Base-by-base conservation (phyloP, 2,797 vertebrate genomes). In the Lycodopsis pacificus region DNA sequence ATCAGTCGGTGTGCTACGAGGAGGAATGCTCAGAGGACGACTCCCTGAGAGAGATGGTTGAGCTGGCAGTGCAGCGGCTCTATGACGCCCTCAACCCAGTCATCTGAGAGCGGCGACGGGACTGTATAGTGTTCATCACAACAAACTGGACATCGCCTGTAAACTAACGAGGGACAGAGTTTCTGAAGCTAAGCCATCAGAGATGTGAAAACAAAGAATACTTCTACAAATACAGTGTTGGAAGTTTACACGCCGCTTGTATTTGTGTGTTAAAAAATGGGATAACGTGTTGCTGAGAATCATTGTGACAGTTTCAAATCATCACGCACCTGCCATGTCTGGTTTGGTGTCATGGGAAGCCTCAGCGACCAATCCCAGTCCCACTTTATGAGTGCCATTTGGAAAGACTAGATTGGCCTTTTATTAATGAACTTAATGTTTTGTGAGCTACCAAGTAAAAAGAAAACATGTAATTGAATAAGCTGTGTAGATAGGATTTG, bases 1-100 rank as follows among this genome's bases (percentile, higher is more conserved):
- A 58, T 4, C 77, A 98, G 97, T 89, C 93, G 0, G 97, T 96
- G 53, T 95, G 96, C 64, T 96, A 93, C 13, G 97, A 97, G 82
- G 96, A 97, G 10, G 97, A 97, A 9, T 90, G 92, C 0, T 93
- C 96, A 2, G 97, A 98, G 2, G 97, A 98, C 0, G 97, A 98
- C 76, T 96, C 96, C 1, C 96, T 98, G 71, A 96, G 96, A 34
- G 97, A 98, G 88, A 96, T 97, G 96, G 96, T 98, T 80, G 97
- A 97, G 27, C 87, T 97, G 88, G 96, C 97, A 0, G 96, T 97
- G 5, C 97, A 97, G 88, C 93, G 97, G 69, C 96, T 98, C 32
- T 97, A 97, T 3, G 97, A 97, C 38, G 96, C 96, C 9, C 95
- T 97, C 19, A 96, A 96, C 49, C 97, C 97, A 0, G 90, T 95